phyloP scores from a whole-genome alignment of 2,113 vertebrate genomes.

The Dasyprocta punctata region DNA sequence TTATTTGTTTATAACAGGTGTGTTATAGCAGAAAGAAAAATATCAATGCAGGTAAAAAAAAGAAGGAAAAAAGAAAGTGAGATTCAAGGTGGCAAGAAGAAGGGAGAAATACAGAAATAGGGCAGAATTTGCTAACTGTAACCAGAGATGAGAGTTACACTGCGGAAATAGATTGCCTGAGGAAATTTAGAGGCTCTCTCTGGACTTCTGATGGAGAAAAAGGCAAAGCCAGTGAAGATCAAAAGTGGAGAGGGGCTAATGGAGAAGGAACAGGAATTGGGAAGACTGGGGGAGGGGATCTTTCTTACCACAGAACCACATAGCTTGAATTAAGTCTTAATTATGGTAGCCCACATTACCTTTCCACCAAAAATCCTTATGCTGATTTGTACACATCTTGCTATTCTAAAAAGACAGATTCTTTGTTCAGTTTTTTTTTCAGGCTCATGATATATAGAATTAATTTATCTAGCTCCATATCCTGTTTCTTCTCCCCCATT shows the following conservation, averaged over 20 bases:
- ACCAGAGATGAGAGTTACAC: background rate
- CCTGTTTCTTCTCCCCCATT: background rate
- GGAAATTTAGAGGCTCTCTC: background rate
- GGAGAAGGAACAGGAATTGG: background rate
- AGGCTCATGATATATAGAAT: background rate
- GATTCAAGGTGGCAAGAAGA: background rate
- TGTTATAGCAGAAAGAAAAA: slow-evolving; percentile 29
- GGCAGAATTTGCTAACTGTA: background rate
- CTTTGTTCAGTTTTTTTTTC: background rate
- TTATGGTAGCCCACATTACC: background rate
- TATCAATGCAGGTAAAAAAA: background rate
- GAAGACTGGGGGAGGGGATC: background rate
- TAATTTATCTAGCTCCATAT: background rate
- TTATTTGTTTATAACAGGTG: slow-evolving; percentile 53
- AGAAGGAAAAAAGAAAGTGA: background rate
- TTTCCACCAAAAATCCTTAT: background rate
- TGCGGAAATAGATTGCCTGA: background rate
- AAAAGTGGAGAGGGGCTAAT: background rate
- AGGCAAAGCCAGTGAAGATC: background rate
- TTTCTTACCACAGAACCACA: background rate
- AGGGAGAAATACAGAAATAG: background rate
- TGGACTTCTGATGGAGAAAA: background rate
- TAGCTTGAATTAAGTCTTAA: background rate
- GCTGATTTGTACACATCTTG: background rate
- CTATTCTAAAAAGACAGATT: background rate